These are phyloP conservation scores for Melieria picta DNA, from an alignment of 2,888 invertebrate genomes.

Conservation along the genomic window DNA sequence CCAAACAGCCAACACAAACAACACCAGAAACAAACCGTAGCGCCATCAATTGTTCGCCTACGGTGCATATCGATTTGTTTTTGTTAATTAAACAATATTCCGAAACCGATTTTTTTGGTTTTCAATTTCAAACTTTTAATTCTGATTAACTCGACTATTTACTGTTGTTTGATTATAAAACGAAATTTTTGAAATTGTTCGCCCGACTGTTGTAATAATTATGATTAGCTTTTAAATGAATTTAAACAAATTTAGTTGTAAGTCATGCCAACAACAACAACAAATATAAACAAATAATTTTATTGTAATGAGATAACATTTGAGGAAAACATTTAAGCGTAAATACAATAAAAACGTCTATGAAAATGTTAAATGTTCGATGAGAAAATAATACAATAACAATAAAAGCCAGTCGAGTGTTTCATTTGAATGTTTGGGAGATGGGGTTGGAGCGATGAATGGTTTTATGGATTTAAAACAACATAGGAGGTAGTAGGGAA, in stretches of 20 bases:
- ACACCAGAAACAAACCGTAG: no score
- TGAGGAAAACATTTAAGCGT: background rate
- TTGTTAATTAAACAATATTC: background rate
- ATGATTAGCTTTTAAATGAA: slow-evolving; percentile 14
- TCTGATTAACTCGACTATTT: background rate
- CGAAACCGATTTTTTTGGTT: background rate
- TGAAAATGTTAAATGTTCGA: slow-evolving; percentile 24
- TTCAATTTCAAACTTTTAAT: background rate
- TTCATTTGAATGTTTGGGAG: no score
- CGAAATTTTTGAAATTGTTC: background rate
- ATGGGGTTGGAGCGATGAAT: no score
- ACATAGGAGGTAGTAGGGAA: no score
- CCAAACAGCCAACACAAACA: no score
- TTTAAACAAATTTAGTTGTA: background rate
- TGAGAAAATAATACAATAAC: background rate
- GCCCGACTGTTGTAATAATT: slow-evolving; percentile 2
- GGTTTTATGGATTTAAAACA: no score
- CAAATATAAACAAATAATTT: background rate
- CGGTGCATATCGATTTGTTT: no score
- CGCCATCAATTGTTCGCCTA: no score
- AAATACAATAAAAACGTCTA: slow-evolving; percentile 4
- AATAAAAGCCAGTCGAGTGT: no score
- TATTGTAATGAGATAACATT: slow-evolving; percentile 3
- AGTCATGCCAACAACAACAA: background rate
- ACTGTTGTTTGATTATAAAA: background rate